Evolutionary conservation across 64 coral and sea anemone species (phyloP).

Genomic region (Stylophora pistillata): DNA sequence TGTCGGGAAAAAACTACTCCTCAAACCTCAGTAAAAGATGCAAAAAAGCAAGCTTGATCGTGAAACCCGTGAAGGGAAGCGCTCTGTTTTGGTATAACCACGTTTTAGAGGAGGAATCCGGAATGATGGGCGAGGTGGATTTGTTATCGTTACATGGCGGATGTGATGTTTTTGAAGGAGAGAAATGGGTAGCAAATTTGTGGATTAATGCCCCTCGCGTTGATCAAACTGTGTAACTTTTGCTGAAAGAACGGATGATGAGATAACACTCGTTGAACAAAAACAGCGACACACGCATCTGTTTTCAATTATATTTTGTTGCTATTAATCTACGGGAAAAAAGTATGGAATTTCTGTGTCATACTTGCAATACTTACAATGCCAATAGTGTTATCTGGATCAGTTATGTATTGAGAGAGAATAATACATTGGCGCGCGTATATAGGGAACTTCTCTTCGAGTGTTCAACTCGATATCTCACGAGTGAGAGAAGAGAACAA

Average conservation of each 20-base stretch:
- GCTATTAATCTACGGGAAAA: background rate
- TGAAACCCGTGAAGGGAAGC: constrained; percentile 71
- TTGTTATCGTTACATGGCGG: constrained; percentile 65
- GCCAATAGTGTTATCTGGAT: too few species aligned
- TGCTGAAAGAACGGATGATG: background rate
- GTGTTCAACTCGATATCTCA: too few species aligned
- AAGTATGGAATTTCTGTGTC: too few species aligned
- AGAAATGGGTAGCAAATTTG: constrained; percentile 89
- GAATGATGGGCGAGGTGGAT: constrained; percentile 66
- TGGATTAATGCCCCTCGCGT: constrained; percentile 80
- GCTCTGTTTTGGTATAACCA: constrained; percentile 92
- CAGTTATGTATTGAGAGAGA: too few species aligned
- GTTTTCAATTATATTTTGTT: background rate
- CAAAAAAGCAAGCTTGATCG: constrained; percentile 44
- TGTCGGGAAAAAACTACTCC: background rate
- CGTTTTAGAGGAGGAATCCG: constrained; percentile 61
- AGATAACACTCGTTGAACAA: background rate
- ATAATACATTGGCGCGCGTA: too few species aligned
- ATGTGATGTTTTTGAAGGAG: constrained; percentile 82
- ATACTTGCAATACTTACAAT: too few species aligned
- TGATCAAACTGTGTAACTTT: constrained; percentile 40
- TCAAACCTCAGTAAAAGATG: constrained; percentile 59
- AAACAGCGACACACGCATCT: background rate
- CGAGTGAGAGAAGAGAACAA: too few species aligned
- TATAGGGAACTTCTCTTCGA: too few species aligned